A percentile compares a stretch with the other conserved stretches of the same genome.
phyloP scores from a whole-genome alignment of 1,140 invertebrate species.

The Solenopsis fugax region DNA sequence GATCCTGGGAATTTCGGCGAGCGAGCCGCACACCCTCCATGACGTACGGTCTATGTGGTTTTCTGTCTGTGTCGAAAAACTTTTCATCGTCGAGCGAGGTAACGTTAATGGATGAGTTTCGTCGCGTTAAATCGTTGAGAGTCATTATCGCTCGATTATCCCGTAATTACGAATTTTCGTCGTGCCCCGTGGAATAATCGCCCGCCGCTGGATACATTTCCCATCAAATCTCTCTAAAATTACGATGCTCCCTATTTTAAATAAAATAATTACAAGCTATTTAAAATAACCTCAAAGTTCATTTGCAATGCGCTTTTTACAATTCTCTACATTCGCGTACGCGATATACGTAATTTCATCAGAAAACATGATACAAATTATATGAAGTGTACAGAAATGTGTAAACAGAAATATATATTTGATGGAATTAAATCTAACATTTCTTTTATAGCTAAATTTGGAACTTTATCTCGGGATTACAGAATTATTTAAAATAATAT shows the following conservation, averaged over 20 bases:
- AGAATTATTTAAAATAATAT: constrained; percentile 2
- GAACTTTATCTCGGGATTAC: background rate
- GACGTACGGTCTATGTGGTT: constrained; percentile 29
- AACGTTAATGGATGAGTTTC: constrained; percentile 50
- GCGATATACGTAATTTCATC: background rate
- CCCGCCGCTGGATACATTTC: background rate
- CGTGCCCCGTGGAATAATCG: background rate
- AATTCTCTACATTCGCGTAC: background rate
- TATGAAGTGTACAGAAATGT: background rate
- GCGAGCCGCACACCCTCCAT: constrained; percentile 14
- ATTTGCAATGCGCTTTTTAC: background rate
- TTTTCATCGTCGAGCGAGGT: constrained; percentile 11
- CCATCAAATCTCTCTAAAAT: constrained; percentile 19
- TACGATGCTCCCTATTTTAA: constrained; percentile 12
- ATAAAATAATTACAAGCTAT: constrained; percentile 19
- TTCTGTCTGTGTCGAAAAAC: constrained; percentile 46
- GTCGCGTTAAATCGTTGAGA: constrained; percentile 37
- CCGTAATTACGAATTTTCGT: constrained; percentile 55
- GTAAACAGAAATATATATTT: background rate
- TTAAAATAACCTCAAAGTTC: background rate
- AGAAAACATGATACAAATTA: background rate
- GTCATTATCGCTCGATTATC: constrained; percentile 52
- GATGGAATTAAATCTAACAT: background rate
- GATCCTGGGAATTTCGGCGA: constrained; percentile 48
- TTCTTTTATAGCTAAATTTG: background rate